Evolutionary conservation across 2,888 invertebrate species (phyloP), one percentile per base, ranked within the genome.

Genomic region (Nebria salina): DNA sequence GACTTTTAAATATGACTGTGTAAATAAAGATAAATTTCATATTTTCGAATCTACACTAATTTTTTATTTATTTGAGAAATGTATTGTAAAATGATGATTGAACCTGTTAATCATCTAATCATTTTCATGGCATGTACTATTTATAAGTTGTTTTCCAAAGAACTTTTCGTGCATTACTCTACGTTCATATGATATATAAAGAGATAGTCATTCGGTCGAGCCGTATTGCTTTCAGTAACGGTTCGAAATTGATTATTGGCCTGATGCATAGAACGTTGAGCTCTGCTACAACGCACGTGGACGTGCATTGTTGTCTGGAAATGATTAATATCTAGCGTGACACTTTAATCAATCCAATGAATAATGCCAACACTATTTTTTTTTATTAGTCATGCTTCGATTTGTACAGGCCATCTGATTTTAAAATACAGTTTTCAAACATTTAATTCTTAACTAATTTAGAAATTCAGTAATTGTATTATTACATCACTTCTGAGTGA

Each of bases 261-360:
- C 34, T 54, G 54, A 54, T 54, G 54, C 54, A 54, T 8, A 54
- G 54, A 54, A 54, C 54, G 54, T 54, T 3, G 54, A 54, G 13
- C 54, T 54, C 8, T 54, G 13, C 54, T 8, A 54, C n/a, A 68
- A 76, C 73, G 66, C 73, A 65, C 43, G 42, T 54, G 54, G 54
- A 54, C 54, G 3, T 65, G 70, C 75, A 80, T 80, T 80, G 80
- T 80, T 75, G 75, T 15, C 70, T 66, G 65, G 20, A 25, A 80
- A 80, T 80, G 80, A 80, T 80, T 80, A 80, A 80, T 80, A 80
- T 80, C 75, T 80, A 75, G 80, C 75, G 70, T 80, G 80, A 80
- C 80, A 80, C 79, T 74, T 79, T 79, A 79, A 79, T 80, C 80
- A 80, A 80, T 80, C 65, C 65, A 15, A 70, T 80, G 80, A 80